phyloP scores from a whole-genome alignment of 2,113 vertebrate species.

The Ellobius talpinus region DNA sequence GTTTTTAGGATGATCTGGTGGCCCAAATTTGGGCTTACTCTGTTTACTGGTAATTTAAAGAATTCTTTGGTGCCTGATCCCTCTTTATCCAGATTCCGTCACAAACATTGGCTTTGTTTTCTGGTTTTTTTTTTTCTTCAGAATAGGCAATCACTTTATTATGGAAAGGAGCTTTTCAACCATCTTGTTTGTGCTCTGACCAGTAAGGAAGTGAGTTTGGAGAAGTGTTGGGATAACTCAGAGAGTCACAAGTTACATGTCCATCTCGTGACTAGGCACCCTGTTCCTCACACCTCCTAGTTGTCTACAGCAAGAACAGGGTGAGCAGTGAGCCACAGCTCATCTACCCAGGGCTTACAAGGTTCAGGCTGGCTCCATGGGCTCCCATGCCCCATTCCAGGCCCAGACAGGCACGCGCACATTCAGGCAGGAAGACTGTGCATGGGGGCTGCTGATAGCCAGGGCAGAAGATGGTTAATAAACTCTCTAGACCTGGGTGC shows the following conservation, averaged over 20 bases:
- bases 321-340: rapidly evolving
- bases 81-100: not conserved
- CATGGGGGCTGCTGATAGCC: no score
- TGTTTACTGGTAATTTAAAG: not conserved
- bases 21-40: not conserved
- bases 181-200: not conserved
- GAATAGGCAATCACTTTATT: not conserved
- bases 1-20: not conserved
- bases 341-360: no score
- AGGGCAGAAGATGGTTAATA: not conserved
- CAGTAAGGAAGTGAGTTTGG: not conserved
- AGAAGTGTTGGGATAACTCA: not conserved
- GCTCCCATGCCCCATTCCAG: not conserved
- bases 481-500: not conserved
- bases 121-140: not conserved
- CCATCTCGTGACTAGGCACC: not conserved
- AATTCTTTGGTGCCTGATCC: not conserved
- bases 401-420: not conserved
- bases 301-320: not conserved
- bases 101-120: not conserved
- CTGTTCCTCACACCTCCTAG: not conserved
- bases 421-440: not conserved
- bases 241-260: not conserved
- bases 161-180: not conserved
- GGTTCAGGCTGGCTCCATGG: not conserved